Evolutionary conservation across 1,140 invertebrate genomes (phyloP), one percentile per base, ranked within the genome.

Genomic region (Drosophila teissieri): DNA sequence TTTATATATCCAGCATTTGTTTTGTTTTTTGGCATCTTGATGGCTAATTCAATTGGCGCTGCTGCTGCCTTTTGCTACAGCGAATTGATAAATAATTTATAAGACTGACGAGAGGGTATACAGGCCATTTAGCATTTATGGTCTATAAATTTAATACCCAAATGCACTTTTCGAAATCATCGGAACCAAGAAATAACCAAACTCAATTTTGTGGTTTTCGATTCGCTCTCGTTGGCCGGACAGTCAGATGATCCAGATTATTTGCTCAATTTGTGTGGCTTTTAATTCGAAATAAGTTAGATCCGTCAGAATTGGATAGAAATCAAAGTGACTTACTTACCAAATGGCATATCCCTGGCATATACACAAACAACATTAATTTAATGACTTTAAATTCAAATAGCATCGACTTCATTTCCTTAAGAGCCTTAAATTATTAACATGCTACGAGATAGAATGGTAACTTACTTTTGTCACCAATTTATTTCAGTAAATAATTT

Each of bases 51-150:
- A 85, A 81, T 82, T 78, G 74, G 65, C 69, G 57, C 48, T 52
- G 51, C 79, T 46, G 45, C 4, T 61, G 58, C 49, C 68, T 76
- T 56, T 40, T 68, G 74, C 61, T 51, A 56, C 60, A 74, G 61
- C 61, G 72, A 84, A 89, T 88, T 89, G 76, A 89, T 88, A 88
- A 88, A 88, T 88, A 60, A 88, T 88, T 89, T 89, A 88, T 88
- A 89, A 69, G 80, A 73, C 36, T 61, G 15, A 39, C 19, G 39
- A 67, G 53, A 56, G 34, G 55, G 27, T 44, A 49, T 10, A 22
- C 61, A 65, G 73, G 52, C 73, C 68, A 76, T 78, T 39, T 42
- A 40, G 45, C 83, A 65, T 89, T 88, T 88, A 88, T 88, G 84
- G 83, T 80, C 79, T 80, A 88, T 73, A 88, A 76, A 88, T 73